These are phyloP conservation scores for Umimayanthus chanpuru DNA, from an alignment of 92 coral and sea anemone species.

Conservation along the genomic window DNA sequence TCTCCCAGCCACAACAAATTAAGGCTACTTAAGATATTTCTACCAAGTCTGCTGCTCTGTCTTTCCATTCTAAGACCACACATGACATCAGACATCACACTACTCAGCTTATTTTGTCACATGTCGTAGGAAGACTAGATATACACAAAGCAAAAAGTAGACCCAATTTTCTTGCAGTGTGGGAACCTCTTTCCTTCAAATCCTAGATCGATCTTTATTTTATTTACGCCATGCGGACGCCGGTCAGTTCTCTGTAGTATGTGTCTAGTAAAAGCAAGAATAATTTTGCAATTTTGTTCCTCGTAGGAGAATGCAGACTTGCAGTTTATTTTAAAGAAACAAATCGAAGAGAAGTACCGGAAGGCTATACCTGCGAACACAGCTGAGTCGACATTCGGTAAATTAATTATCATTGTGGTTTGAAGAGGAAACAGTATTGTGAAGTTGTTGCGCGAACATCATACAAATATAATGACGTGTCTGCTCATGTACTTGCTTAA, in stretches of 20 bases:
- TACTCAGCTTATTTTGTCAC: background rate
- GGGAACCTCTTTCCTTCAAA: background rate
- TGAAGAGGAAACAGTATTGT: background rate
- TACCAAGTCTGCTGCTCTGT: too few relatives aligned
- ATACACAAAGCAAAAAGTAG: background rate
- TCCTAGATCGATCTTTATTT: background rate
- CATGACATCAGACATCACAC: too few relatives aligned
- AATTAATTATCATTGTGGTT: background rate
- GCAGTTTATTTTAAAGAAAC: slow-evolving; percentile 34
- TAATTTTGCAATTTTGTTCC: background rate
- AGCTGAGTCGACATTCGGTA: slow-evolving; percentile 63
- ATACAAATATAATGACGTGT: too few relatives aligned
- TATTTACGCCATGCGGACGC: too few relatives aligned
- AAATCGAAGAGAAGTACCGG: slow-evolving; percentile 54
- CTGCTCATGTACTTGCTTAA: too few relatives aligned
- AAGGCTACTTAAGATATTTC: too few relatives aligned
- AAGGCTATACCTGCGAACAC: slow-evolving; percentile 55
- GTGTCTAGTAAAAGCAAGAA: background rate
- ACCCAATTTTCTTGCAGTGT: background rate
- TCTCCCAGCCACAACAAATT: too few relatives aligned
- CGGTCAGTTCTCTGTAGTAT: too few relatives aligned
- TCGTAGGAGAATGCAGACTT: slow-evolving; percentile 61
- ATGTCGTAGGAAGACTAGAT: background rate
- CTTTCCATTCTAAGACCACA: too few relatives aligned
- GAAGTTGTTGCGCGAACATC: too few relatives aligned